These are phyloP conservation scores for Monoplex corrugatus DNA, from an alignment of 2,888 invertebrate species.

Conservation along the genomic window DNA sequence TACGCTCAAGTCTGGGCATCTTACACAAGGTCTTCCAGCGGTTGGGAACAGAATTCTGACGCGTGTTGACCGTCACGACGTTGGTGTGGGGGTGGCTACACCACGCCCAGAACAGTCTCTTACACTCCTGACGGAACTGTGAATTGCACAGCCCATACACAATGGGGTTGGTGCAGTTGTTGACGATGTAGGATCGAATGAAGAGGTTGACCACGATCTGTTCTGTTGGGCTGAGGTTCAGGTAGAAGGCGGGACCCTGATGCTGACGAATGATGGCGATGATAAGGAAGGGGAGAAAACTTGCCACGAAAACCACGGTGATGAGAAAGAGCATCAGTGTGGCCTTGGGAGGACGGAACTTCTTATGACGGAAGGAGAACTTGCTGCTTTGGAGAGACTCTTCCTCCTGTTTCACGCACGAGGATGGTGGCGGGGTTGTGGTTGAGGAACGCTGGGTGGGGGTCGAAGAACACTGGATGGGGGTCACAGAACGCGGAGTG, in stretches of 20 bases:
- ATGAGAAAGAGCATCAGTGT: slow-evolving; percentile 61
- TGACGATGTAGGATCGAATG: slow-evolving; percentile 61
- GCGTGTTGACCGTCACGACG: not conserved
- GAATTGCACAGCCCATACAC: slow-evolving; percentile 62
- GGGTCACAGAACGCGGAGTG: no score
- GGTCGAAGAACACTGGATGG: no score
- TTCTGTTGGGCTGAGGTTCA: slow-evolving; percentile 47
- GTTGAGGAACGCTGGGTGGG: no score
- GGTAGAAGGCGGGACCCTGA: slow-evolving; percentile 53
- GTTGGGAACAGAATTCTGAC: not conserved
- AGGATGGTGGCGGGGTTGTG: no score
- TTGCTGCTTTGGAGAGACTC: not conserved
- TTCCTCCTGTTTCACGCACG: no score
- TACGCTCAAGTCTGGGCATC: slow-evolving; percentile 10
- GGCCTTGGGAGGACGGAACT: slow-evolving; percentile 49
- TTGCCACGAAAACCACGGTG: slow-evolving; percentile 59
- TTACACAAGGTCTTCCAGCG: not conserved
- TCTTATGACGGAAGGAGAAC: slow-evolving; percentile 12
- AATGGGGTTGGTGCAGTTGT: slow-evolving; percentile 63
- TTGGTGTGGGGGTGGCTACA: not conserved
- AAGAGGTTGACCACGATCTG: slow-evolving; percentile 59
- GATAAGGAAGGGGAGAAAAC: slow-evolving; percentile 62
- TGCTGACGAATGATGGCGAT: slow-evolving; percentile 57
- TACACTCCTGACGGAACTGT: slow-evolving; percentile 58
- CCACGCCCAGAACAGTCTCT: slow-evolving; percentile 35